Base-by-base conservation (phyloP, 2,797 vertebrate species). In the Coendou prehensilis region DNA sequence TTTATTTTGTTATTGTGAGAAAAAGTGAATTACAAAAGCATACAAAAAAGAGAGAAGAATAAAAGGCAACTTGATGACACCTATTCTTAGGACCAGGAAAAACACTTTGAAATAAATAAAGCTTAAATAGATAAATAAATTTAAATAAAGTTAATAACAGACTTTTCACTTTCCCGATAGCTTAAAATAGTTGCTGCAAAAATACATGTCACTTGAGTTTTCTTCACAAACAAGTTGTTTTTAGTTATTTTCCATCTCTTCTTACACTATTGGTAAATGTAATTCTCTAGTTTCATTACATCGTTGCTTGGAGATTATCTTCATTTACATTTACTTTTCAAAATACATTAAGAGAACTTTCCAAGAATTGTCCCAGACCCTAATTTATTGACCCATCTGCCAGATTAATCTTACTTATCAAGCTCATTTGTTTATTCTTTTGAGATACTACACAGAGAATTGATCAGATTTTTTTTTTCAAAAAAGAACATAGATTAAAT, bases 361-460 rank as follows among this genome's bases (percentile, higher is more conserved):
- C 76, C 94, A 89, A 94, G 89, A 95, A 95, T 89, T 96, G 33
- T 97, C 59, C 63, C 84, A 88, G 41, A 93, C 88, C 75, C 86
- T 94, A 93, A 75, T 91, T 94, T 95, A 97, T 37, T 91, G 22
- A 98, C 73, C 78, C 92, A 96, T 94, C 88, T 98, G 80, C 76
- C 87, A 97, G 96, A 97, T 97, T 97, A 94, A 97, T 97, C 97
- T 97, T 50, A 97, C 96, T 56, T 97, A 98, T 95, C 96, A 95
- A 97, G 64, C 15, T 93, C 59, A 69, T 91, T 75, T 90, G 59
- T 94, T 96, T 97, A 96, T 96, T 97, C 73, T 97, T 98, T 97
- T 45, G 83, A 97, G 86, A 57, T 97, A 92, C 45, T 92, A 2
- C 79, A 76, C 20, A 63, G 69, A 95, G 95, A 96, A 18, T 95